Conservation (phyloP, 2,797 vertebrate species). For the Discoglossus pictus region DNA sequence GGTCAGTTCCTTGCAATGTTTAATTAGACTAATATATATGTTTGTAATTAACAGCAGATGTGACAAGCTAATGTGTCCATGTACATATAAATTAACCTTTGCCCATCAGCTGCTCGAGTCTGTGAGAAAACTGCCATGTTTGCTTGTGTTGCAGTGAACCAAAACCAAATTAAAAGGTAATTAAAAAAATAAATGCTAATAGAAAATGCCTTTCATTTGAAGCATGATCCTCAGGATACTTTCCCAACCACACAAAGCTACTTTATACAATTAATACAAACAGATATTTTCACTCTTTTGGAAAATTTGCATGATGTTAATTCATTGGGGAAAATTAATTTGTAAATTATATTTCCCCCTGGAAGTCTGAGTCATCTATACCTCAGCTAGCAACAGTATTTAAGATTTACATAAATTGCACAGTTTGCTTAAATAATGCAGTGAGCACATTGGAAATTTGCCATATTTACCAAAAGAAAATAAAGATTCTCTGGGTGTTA, state of each 20-base stretch:
- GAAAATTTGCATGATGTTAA: slow-evolving; percentile 49
- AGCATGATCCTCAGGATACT: slow-evolving; percentile 51
- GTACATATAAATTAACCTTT: slow-evolving; percentile 96
- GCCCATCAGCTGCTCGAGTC: slow-evolving; percentile 91
- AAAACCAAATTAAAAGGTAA: slow-evolving; percentile 82
- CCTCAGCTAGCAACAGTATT: slow-evolving; percentile 41
- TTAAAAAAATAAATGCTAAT: slow-evolving; percentile 95
- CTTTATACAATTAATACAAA: slow-evolving; percentile 50
- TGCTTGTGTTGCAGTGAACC: slow-evolving; percentile 75
- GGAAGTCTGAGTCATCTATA: slow-evolving; percentile 35
- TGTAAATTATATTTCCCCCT: slow-evolving; percentile 50
- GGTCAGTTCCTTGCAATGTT: slow-evolving; percentile 77
- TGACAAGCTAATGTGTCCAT: slow-evolving; percentile 85
- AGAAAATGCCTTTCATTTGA: slow-evolving; percentile 67
- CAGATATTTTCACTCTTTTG: slow-evolving; percentile 49
- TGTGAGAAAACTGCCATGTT: slow-evolving; percentile 91
- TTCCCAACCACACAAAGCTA: slow-evolving; percentile 50
- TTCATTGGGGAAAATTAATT: slow-evolving; percentile 49
- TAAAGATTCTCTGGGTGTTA: not conserved
- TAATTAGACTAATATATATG: slow-evolving; percentile 82
- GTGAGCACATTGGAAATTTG: slow-evolving; percentile 35
- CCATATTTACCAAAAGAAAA: slow-evolving; percentile 27
- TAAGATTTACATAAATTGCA: slow-evolving; percentile 51
- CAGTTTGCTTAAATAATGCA: slow-evolving; percentile 67
- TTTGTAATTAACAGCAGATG: slow-evolving; percentile 94